Evolutionary conservation across 2,888 invertebrate genomes (phyloP).

Genomic region (Nomada hirtipes): DNA sequence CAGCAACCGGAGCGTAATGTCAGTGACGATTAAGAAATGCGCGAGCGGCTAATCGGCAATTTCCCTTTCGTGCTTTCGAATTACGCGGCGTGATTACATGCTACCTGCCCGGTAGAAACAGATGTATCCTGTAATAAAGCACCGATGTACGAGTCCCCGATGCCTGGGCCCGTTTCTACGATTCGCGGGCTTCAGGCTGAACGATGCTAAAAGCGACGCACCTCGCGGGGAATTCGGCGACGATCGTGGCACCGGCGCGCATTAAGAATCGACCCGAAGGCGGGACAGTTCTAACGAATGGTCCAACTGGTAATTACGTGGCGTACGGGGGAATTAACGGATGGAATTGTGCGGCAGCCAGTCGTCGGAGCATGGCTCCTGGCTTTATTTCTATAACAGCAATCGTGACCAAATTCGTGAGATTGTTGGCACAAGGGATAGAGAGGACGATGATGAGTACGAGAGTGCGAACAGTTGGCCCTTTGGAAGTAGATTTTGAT

Average conservation of each 20-base stretch:
- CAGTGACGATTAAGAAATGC: constrained; percentile 70
- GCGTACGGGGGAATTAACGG: constrained; percentile 43
- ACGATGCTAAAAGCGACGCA: constrained; percentile 23
- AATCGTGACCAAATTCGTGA: neutral
- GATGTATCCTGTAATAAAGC: constrained; percentile 78
- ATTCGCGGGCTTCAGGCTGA: constrained; percentile 38
- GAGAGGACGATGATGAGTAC: neutral
- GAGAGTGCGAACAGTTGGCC: no score
- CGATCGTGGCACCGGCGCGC: constrained; percentile 11
- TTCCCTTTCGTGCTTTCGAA: constrained; percentile 79
- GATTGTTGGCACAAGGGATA: neutral
- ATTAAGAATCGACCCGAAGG: constrained; percentile 52
- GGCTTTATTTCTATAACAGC: constrained; percentile 5
- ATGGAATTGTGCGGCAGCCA: constrained; percentile 25
- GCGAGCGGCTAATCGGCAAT: constrained; percentile 77
- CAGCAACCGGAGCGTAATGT: constrained; percentile 56
- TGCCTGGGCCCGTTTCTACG: constrained; percentile 32
- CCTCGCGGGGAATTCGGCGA: constrained; percentile 13
- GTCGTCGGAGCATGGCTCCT: constrained; percentile 3
- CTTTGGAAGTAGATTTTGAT: no score
- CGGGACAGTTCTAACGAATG: constrained; percentile 60
- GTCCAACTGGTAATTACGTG: constrained; percentile 48
- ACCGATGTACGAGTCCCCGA: constrained; percentile 57
- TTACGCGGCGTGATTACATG: constrained; percentile 78
- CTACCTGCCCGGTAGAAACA: constrained; percentile 71